These are phyloP conservation scores for Euwallacea fornicatus DNA, from an alignment of 1,140 invertebrate genomes.

Conservation along the genomic window DNA sequence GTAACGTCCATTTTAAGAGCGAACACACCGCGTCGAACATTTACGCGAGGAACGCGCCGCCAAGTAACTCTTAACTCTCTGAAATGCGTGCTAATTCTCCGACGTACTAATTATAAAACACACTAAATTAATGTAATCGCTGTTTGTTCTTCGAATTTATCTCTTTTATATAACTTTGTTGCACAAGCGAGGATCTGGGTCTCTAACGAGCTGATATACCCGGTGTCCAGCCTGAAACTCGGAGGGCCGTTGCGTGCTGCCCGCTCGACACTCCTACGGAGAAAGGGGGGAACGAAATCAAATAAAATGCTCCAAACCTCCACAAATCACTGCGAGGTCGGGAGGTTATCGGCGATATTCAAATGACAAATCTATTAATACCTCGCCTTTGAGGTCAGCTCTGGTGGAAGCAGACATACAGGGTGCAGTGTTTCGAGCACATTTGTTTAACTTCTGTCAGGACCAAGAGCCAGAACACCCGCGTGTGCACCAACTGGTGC, in stretches of 20 bases:
- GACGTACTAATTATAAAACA: constrained; percentile 27
- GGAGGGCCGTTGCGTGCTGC: background rate
- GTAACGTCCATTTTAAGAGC: constrained; percentile 27
- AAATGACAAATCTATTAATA: constrained; percentile 17
- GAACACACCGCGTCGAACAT: constrained; percentile 18
- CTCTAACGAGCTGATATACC: background rate
- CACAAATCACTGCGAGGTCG: background rate
- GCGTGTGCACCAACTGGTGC: constrained; percentile 24
- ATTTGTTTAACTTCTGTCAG: constrained; percentile 27
- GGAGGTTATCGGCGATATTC: constrained; percentile 12
- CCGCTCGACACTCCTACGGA: background rate
- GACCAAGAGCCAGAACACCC: constrained; percentile 25
- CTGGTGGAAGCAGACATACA: no score
- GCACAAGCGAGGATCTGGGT: constrained; percentile 19
- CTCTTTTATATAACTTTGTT: constrained; percentile 38
- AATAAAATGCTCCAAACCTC: background rate
- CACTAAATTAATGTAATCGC: constrained; percentile 27
- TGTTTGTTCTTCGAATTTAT: constrained; percentile 33
- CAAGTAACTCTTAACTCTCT: constrained; percentile 7
- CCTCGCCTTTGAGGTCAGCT: constrained; percentile 9
- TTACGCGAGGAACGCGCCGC: constrained; percentile 16
- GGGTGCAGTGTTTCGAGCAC: background rate
- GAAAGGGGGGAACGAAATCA: background rate
- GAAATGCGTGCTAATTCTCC: constrained; percentile 12
- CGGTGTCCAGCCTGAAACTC: background rate